phyloP scores from a whole-genome alignment of 1,140 invertebrate genomes.

The Drosophila pseudoananassae region DNA sequence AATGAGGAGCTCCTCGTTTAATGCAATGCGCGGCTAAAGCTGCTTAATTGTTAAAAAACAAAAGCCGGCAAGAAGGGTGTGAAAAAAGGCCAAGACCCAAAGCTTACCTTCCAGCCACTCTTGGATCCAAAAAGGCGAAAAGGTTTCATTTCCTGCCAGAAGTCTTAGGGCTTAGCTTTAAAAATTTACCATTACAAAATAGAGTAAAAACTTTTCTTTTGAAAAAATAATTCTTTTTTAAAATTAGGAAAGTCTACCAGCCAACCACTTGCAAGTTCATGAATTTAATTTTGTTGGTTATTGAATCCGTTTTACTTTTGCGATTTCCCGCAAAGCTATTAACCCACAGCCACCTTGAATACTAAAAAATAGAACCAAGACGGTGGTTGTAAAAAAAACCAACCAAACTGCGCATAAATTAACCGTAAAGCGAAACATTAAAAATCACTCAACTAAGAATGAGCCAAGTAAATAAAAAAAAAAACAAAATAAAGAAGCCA shows the following conservation, averaged over 20 bases:
- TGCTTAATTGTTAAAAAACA: slow-evolving; percentile 51
- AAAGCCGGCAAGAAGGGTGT: slow-evolving; percentile 12
- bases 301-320: slow-evolving; percentile 13
- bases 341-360: slow-evolving; percentile 1
- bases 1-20: slow-evolving; percentile 36
- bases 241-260: not conserved
- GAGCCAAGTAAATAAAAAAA: slow-evolving; percentile 32
- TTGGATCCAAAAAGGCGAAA: not conserved
- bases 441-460: slow-evolving; percentile 60
- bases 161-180: too few relatives aligned
- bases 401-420: slow-evolving; percentile 40
- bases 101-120: not conserved
- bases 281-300: slow-evolving; percentile 13
- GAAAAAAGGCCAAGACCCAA: slow-evolving; percentile 10
- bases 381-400: slow-evolving; percentile 11
- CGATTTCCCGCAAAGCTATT: slow-evolving; percentile 35
- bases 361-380: slow-evolving; percentile 22
- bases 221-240: not conserved
- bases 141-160: not conserved
- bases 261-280: not conserved
- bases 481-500: slow-evolving; percentile 7
- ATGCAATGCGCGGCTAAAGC: slow-evolving; percentile 35
- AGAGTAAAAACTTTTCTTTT: not conserved
- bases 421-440: slow-evolving; percentile 56
- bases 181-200: too few relatives aligned